Evolutionary conservation across 2,888 invertebrate species (phyloP), one percentile per base, ranked within the genome.

Genomic region (Callinectes sapidus): DNA sequence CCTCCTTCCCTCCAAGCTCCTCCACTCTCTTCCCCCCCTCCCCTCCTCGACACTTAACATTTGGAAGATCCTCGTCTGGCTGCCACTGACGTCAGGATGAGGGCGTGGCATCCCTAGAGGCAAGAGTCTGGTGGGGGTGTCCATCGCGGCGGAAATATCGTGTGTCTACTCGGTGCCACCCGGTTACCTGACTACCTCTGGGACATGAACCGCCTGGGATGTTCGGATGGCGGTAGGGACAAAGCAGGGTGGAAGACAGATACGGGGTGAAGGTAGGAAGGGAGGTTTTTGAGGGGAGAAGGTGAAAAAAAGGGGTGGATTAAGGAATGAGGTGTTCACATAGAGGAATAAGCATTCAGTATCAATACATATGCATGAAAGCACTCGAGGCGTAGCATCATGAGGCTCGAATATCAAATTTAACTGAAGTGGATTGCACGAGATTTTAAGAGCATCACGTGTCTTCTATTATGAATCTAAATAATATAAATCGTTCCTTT

Each of bases 31-130:
- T n/a, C 32, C 81, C 81, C 32, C 28, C 2, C 32, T 81, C 35
- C 81, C 81, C 81, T 35, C 81, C 35, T 81, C 81, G 81, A 81
- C 81, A 81, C 81, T 81, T 81, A 81, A 81, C 81, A 81, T 81
- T 81, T 81, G 81, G 32, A 81, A 35, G 35, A 81, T 81, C 81
- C 81, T 81, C 35, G 81, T 81, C 81, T 81, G 81, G 35, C 81
- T 35, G 81, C 81, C 35, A 35, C 35, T 81, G 81, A 81, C 81
- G 81, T 81, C 81, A 81, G 81, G 35, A 14, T 81, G 13, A 71
- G 81, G 81, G 81, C 35, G 81, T 81, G 81, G 81, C 81, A 5
- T 81, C 81, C 81, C 81, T 35, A 81, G 35, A 35, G 81, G 81
- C 81, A 35, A 81, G 81, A 35, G 35, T 14, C 35, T 35, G 2